Evolutionary conservation across 2,888 invertebrate genomes (phyloP), one percentile per base, ranked within the genome.

Genomic region (Poecilobothrus nobilitatus): DNA sequence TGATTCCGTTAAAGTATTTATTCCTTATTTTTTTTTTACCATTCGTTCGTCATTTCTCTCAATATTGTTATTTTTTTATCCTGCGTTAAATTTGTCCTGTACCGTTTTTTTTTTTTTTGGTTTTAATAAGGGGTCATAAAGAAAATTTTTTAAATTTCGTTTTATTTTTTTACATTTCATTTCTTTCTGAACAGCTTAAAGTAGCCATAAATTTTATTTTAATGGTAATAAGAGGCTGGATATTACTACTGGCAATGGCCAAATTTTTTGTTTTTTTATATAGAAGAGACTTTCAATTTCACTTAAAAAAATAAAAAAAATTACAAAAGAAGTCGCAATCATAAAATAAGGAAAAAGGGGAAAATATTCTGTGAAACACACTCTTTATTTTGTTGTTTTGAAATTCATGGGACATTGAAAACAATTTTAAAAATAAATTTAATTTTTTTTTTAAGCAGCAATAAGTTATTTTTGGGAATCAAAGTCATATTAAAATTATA

Each of bases 201-300:
- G 34, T 70, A 68, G 70, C 68, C 66, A 70, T 70, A 68, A 63
- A 70, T 66, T 70, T 70, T 70, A 70, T 68, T 70, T 70, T 70
- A 70, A 70, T 70, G 68, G 66, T 66, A 66, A 63, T 66, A 66
- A 66, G 66, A 69, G 18, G 53, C 53, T 53, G 53, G 12, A 53
- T 53, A 53, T 53, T 53, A 12, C n/a, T 53, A 15, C 53, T n/a
- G 53, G 53, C 53, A 15, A 53, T 53, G 53, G n/a, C 27, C 27
- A 27, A 27, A 27, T 27, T 27, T 27, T 27, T 27, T 27, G 2
- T 27, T 27, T 4, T 27, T 27, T 27, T 27, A 5, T 27, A 15
- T 53, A 53, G 9, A 18, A 53, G n/a, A 53, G 53, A 6, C 5
- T 53, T 53, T 53, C 53, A 53, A 53, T 18, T 53, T 37, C 37